phyloP scores from a whole-genome alignment of 2,797 vertebrate genomes.

The Leuciscus waleckii region DNA sequence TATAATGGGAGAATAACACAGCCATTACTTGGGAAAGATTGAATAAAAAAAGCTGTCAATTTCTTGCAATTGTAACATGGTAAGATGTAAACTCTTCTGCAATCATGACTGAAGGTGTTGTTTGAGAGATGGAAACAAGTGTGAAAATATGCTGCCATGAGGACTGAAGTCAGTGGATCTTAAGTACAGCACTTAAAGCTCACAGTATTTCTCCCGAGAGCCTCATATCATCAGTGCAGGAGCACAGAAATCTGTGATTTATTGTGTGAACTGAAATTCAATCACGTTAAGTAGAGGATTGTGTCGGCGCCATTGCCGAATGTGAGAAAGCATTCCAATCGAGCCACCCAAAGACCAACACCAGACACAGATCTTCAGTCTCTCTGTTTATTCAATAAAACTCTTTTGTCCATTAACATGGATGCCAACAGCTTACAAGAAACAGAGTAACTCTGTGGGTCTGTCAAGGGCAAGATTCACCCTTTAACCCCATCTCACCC shows the following conservation, averaged over 20 bases:
- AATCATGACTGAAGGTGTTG: not conserved
- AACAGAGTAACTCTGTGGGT: constrained; percentile 59
- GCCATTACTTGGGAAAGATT: not conserved
- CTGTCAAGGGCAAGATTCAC: constrained; percentile 62
- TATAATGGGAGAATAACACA: not conserved
- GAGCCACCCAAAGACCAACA: constrained; percentile 60
- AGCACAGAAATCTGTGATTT: constrained; percentile 50
- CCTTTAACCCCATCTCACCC: constrained; percentile 62
- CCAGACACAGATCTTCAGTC: constrained; percentile 55
- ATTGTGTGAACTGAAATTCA: constrained; percentile 55
- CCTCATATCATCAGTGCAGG: constrained; percentile 58
- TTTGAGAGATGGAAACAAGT: not conserved
- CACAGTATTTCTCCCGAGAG: constrained; percentile 27
- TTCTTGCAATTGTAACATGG: not conserved
- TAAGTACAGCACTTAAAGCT: constrained; percentile 26
- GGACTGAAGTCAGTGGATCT: not conserved
- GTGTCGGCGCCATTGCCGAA: constrained; percentile 32
- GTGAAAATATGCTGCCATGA: constrained; percentile 14
- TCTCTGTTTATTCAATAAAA: constrained; percentile 70
- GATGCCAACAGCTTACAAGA: constrained; percentile 63
- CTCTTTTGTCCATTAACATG: constrained; percentile 65
- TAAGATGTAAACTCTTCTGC: constrained; percentile 1
- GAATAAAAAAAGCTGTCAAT: not conserved
- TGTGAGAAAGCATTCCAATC: constrained; percentile 44
- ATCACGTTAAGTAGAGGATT: constrained; percentile 47